Base-by-base conservation (phyloP, 2,888 invertebrate species). In the Masnerella sp. region DNA sequence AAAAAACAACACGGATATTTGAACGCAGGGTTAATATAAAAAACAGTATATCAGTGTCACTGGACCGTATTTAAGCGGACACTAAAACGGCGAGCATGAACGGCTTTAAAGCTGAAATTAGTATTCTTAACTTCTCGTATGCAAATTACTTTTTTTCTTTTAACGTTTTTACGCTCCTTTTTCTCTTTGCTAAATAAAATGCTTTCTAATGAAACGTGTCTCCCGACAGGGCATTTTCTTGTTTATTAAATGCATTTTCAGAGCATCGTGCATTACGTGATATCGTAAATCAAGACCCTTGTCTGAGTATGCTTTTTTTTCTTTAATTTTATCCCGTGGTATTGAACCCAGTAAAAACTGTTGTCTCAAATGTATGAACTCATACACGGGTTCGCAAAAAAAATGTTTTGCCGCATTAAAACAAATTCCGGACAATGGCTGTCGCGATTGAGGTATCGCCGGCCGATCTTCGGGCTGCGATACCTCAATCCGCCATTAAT, bases 161-260 rank as follows among this genome's bases (percentile, higher is more conserved):
- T 22, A 22, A 22, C 22, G 17, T 18, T 14, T 56, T 49, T 9
- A n/a, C n/a, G n/a, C 20, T 7, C 7, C 22, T 52, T 38, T 18
- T 17, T 36, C 36, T 9, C 12, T 34, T 30, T 20, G 25, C 30
- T 34, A 14, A 52, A 42, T 36, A 15, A 59, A 68, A 54, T 12
- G 36, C 45, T 54, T 59, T 54, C 45, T 68, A 45, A 64, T 64
- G 54, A 38, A 18, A 68, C 43, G 45, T 32, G 54, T 61, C 36
- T 38, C 20, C 25, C 62, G 34, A 45, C 38, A 47, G 22, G 47
- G 45, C 59, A 68, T 61, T 71, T 56, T 59, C 49, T 58, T 64
- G 72, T 74, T 69, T 76, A 74, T 76, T 76, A 74, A 74, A 76
- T 61, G 61, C 65, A 76, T 74, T 76, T 76, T 74, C 58, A 42